Evolutionary conservation across 2,113 vertebrate species (phyloP), one percentile per base, ranked within the genome.

Genomic region (Phasianus colchicus): DNA sequence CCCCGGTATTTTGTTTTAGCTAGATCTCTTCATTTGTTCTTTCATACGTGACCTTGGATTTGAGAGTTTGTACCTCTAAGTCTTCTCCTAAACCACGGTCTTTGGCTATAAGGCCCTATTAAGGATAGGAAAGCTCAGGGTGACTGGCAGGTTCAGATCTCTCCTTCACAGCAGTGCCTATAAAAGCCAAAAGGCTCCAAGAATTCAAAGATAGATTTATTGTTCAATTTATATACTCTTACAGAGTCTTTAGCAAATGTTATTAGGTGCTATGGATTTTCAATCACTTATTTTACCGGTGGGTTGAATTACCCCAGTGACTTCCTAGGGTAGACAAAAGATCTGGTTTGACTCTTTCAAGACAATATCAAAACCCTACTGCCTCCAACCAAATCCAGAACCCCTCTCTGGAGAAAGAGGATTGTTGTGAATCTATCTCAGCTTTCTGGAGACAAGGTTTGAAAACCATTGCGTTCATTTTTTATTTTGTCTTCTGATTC

Each of bases 401-500:
- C 0, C 4, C 13, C 3, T 29, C 22, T 50, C 34, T 72, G 61
- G 52, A 75, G 77, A 91, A 80, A 30, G 11, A 64, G 3, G 13
- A 27, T 17, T 0, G 0, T 4, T 55, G 11, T 83, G 60, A 83
- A 74, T 36, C 52, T 22, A 67, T 36, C 52, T 22, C 72, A 64
- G 42, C 5, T 84, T 84, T 90, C 69, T 70, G 65, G 24, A 88
- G 57, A 78, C 34, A 61, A 78, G 25, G 11, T 80, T 86, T 76
- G 71, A 91, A 95, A 95, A 90, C 25, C 45, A 79, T 45, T 55
- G 58, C 5, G 0, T 71, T 83, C 36, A 67, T 88, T 86, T 91
- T 57, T 89, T 71, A 86, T 89, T 95, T 92, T 83, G 61, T 86
- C 83, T 92, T 77, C 65, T 80, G 18, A 77, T 89, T 80, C 79